A percentile compares a stretch with the other conserved stretches of the same genome.
These are phyloP conservation scores for Plestiodon gilberti DNA, from an alignment of 2,113 vertebrate genomes.

Conservation along the genomic window DNA sequence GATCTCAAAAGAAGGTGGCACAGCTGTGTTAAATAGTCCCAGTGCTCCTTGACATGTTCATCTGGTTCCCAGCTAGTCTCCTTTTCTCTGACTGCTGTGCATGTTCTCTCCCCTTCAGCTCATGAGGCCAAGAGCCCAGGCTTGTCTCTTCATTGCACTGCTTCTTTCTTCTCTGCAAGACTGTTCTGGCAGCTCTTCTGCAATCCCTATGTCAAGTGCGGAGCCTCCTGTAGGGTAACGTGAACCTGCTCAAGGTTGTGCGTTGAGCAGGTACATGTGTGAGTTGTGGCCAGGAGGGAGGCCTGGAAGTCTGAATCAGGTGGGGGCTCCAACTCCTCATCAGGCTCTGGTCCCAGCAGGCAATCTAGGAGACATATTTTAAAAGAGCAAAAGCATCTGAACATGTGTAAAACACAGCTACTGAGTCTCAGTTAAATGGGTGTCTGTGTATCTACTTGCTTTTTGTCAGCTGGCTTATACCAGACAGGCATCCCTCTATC, in stretches of 20 bases:
- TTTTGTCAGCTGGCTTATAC: neutral
- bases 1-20: neutral
- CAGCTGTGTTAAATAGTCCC: neutral
- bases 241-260: neutral
- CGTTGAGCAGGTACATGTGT: neutral
- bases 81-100: neutral
- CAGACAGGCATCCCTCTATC: too few species aligned
- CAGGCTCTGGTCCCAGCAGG: conserved; percentile 74
- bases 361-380: conserved; percentile 69
- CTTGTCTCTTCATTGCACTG: neutral
- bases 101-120: neutral
- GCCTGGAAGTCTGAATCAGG: neutral
- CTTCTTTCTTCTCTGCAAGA: neutral
- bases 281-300: neutral
- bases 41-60: neutral
- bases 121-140: neutral
- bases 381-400: too few species aligned
- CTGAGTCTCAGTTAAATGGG: neutral
- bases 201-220: neutral
- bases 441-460: too few species aligned
- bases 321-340: conserved; percentile 8
- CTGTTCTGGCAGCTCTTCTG: neutral
- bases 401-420: neutral
- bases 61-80: neutral
- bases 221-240: neutral